Conservation (phyloP, 2,888 invertebrate genomes). For the Uropetala carovei region DNA sequence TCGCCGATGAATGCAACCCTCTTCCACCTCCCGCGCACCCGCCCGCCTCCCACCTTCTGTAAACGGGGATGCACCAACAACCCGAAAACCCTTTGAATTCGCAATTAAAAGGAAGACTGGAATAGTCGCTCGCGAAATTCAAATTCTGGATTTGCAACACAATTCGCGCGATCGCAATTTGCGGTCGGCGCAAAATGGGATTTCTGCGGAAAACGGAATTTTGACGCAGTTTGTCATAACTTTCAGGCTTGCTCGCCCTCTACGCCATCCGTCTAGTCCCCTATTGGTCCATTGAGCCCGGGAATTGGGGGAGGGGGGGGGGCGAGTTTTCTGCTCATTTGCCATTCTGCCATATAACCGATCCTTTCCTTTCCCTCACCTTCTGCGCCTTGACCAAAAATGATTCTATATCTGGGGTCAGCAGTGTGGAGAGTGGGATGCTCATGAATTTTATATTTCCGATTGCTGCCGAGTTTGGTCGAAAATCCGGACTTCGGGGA, state of each 20-base stretch:
- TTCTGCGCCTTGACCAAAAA: not conserved
- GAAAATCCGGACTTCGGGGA: too few species aligned
- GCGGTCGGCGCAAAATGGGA: not conserved
- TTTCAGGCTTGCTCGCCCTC: too few species aligned
- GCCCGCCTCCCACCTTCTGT: too few species aligned
- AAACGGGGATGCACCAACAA: too few species aligned
- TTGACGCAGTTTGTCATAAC: not conserved
- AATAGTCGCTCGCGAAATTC: not conserved
- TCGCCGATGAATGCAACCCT: not conserved
- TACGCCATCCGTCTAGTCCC: too few species aligned
- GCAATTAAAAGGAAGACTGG: not conserved
- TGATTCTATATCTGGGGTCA: not conserved
- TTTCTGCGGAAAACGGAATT: not conserved
- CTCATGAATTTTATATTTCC: too few species aligned
- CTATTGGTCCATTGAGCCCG: too few species aligned
- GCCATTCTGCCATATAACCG: not conserved
- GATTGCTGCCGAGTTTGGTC: too few species aligned
- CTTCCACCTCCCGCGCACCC: not conserved
- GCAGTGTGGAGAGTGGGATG: too few species aligned
- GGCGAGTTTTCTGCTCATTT: too few species aligned
- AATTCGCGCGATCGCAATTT: not conserved
- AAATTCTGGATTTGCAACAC: not conserved
- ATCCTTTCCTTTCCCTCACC: not conserved
- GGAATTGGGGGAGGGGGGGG: too few species aligned
- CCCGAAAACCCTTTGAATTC: not conserved